Percentiles rank a stretch among this genome's conserved stretches.
Conservation (phyloP, 2,888 invertebrate species). For the Dicranocentrus wangi region DNA sequence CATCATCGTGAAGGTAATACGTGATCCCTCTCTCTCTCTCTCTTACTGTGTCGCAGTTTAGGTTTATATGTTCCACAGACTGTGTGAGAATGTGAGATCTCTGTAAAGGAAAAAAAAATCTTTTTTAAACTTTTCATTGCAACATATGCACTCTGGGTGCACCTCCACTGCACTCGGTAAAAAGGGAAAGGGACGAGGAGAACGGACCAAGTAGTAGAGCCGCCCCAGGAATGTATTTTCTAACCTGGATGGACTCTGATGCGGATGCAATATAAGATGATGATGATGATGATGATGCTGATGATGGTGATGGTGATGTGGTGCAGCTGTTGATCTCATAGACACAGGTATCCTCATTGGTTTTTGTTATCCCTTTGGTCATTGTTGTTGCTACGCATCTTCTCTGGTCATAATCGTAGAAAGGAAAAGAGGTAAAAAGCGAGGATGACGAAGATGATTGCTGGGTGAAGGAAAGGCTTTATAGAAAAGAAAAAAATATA, state of each 20-base stretch:
- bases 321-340: too few species aligned
- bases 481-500: background rate
- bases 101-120: background rate
- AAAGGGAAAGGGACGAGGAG: constrained; percentile 14
- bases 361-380: constrained; percentile 1
- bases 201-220: background rate
- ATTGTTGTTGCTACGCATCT: constrained; percentile 32
- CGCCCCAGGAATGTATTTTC: constrained; percentile 1
- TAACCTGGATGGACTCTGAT: constrained; percentile 15
- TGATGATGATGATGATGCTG: too few species aligned
- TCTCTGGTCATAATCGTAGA: constrained; percentile 2
- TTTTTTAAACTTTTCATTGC: background rate
- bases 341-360: background rate
- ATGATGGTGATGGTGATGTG: too few species aligned
- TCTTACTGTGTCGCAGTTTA: background rate
- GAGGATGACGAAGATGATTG: constrained; percentile 11
- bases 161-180: constrained; percentile 2
- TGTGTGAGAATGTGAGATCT: too few species aligned
- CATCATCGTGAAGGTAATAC: too few species aligned
- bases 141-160: too few species aligned
- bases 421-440: constrained; percentile 17
- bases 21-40: too few species aligned
- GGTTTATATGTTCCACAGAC: background rate
- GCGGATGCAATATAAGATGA: constrained; percentile 28
- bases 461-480: constrained; percentile 1